Evolutionary conservation across 2,113 vertebrate genomes (phyloP).

Genomic region (Nettapus auritus): DNA sequence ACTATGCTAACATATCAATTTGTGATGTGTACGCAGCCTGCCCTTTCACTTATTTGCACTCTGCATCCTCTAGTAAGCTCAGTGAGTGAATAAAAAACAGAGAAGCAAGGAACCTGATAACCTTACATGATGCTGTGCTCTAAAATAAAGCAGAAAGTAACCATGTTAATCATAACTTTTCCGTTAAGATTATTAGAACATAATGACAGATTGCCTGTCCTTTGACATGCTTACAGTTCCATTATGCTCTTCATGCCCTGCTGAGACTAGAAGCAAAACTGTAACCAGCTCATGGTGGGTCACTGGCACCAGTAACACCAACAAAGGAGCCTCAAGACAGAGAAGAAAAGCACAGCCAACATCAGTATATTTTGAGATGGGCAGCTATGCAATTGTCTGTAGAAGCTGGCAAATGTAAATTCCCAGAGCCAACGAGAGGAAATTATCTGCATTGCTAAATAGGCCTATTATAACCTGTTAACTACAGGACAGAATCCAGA

Average conservation of each 20-base stretch:
- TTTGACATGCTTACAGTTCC: not conserved
- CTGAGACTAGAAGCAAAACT: not conserved
- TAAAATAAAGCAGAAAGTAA: not conserved
- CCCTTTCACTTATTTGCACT: not conserved
- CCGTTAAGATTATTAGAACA: not conserved
- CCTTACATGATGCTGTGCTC: not conserved
- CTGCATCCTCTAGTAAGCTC: not conserved
- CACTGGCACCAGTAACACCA: not conserved
- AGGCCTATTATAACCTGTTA: not conserved
- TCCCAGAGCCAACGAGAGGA: not conserved
- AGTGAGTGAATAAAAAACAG: not conserved
- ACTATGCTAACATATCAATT: not conserved
- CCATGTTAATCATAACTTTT: not conserved
- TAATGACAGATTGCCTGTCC: not conserved
- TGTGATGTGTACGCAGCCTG: not conserved
- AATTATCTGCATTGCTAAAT: not conserved
- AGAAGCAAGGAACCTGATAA: not conserved
- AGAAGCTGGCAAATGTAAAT: not conserved
- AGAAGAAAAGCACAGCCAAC: not conserved
- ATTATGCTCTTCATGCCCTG: not conserved
- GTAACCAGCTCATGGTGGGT: not conserved
- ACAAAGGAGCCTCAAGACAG: accelerated
- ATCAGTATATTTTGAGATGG: not conserved
- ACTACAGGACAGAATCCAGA: not conserved
- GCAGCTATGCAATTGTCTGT: not conserved